Conservation (phyloP, 2,113 vertebrate species). For the Ahaetulla prasina region DNA sequence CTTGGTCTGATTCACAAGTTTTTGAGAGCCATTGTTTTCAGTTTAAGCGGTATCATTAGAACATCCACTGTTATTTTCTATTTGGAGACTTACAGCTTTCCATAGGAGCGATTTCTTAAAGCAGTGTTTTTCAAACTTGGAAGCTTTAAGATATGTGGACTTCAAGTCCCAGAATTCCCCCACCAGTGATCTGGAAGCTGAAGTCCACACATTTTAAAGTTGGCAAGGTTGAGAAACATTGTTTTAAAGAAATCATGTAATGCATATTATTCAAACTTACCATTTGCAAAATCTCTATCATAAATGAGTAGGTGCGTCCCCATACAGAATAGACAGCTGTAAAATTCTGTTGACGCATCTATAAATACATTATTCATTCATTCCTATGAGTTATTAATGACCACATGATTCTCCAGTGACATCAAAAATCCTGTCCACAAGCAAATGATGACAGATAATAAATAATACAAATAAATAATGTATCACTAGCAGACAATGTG, state of each 20-base stretch:
- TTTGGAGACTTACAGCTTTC: not conserved
- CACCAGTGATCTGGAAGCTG: not conserved
- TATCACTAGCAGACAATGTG: constrained; percentile 28
- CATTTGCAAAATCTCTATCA: constrained; percentile 24
- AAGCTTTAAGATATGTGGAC: not conserved
- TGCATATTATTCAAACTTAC: not conserved
- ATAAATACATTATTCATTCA: constrained; percentile 46
- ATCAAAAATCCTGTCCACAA: constrained; percentile 29
- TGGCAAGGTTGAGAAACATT: not conserved
- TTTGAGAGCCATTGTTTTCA: not conserved
- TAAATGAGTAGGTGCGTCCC: constrained; percentile 2
- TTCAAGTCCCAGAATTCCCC: not conserved
- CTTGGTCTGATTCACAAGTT: not conserved
- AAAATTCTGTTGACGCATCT: constrained; percentile 27
- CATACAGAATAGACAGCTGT: not conserved
- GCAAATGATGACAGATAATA: constrained; percentile 40
- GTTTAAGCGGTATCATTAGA: not conserved
- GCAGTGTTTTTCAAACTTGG: not conserved
- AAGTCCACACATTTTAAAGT: not conserved
- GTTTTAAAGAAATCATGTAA: not conserved
- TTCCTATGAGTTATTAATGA: constrained; percentile 38
- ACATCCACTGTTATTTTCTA: not conserved
- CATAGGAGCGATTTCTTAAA: not conserved
- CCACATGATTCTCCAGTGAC: constrained; percentile 30
- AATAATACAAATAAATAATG: constrained; percentile 53